Evolutionary conservation across 2,113 vertebrate genomes (phyloP), one percentile per base, ranked within the genome.

Genomic region (Benitochromis conjunctus): DNA sequence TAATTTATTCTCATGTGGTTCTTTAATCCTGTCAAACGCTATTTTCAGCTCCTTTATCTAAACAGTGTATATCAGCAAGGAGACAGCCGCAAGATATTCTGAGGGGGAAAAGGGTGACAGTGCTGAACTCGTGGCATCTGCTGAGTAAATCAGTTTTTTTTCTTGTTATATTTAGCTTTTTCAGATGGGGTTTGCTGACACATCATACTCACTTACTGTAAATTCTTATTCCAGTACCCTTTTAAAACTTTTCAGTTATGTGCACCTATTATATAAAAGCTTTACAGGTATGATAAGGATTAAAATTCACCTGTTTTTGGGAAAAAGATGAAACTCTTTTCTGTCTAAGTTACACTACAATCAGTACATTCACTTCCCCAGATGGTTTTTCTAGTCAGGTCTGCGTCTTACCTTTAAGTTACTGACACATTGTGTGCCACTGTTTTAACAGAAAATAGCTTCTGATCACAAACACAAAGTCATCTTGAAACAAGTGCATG

Each of bases 1-100:
- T 31, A n/a, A 10, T 83, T 90, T 88, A 81, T 87, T 80, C 74
- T 84, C 29, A n/a, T 80, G 24, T 46, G 62, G 56, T 77, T 62
- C 66, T 90, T 86, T 79, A 53, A 81, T 84, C 79, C 51, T 21
- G 38, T 84, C 85, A 80, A 5, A n/a, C 14, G 79, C 86, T 94
- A 90, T 93, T 94, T 92, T 86, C 18, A 46, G 66, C 43, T 79
- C 54, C 80, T 89, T 81, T 29, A 89, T 92, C 83, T 83, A 87
- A 91, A 84, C 26, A 29, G 36, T 6, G 26, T 12, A 64, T 89
- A 71, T 90, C 77, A 62, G 87, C 78, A 81, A 41, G 77, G 85
- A 91, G 78, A 83, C 29, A 85, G 78, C 71, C 56, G 81, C 43
- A 36, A 80, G 69, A 34, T 76, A 11, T 48, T 41, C 29, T 55